These are phyloP conservation scores for Crocuta crocuta DNA, from an alignment of 2,113 vertebrate species.

Conservation along the genomic window DNA sequence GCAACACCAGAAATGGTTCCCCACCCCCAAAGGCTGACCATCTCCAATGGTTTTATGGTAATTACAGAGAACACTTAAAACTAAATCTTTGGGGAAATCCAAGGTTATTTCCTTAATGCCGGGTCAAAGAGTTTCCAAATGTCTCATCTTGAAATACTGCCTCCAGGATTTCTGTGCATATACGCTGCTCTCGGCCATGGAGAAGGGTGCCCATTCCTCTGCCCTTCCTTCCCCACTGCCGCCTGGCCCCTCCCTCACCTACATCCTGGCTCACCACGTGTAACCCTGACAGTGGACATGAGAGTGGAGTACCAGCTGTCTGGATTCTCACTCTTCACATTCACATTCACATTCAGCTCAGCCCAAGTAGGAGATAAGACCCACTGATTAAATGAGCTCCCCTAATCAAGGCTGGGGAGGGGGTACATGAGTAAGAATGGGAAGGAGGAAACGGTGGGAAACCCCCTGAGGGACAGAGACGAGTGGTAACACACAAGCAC, in stretches of 20 bases:
- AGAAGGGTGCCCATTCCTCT: background rate
- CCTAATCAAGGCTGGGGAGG: background rate
- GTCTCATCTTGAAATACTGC: background rate
- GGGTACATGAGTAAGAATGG: background rate
- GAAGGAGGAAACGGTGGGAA: background rate
- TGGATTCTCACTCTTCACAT: background rate
- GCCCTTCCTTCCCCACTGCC: background rate
- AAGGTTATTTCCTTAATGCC: constrained; percentile 30
- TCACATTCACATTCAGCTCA: background rate
- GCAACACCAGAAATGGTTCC: background rate
- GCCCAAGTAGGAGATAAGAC: background rate
- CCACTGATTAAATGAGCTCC: background rate
- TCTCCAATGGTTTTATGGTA: background rate
- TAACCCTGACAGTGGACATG: background rate
- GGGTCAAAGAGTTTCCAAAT: background rate
- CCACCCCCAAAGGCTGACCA: background rate
- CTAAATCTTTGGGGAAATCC: background rate
- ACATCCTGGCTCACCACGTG: background rate
- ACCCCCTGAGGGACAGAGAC: background rate
- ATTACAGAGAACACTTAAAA: constrained; percentile 31
- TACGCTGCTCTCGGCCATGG: background rate
- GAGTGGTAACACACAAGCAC: background rate
- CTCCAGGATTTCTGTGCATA: background rate
- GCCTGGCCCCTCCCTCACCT: background rate
- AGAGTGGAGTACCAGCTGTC: background rate